These are phyloP conservation scores for Esox niger DNA, from an alignment of 2,113 vertebrate genomes.

Conservation along the genomic window DNA sequence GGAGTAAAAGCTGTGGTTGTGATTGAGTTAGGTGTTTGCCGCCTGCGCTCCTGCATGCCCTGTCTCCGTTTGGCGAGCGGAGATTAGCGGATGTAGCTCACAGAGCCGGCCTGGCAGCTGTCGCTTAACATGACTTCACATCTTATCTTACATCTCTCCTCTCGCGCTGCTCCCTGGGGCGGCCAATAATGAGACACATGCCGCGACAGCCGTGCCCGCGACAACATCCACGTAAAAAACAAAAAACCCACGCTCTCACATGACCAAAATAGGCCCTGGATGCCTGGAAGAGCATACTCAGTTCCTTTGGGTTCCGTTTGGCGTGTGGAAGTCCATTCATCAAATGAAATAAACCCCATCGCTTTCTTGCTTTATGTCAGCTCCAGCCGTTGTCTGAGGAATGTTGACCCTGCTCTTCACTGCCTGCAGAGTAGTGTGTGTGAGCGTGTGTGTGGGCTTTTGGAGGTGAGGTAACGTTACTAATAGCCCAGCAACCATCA, in stretches of 20 bases:
- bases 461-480: not conserved
- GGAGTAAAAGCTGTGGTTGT: constrained; percentile 17
- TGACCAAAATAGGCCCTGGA: constrained; percentile 1
- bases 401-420: not conserved
- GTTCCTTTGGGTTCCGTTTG: not conserved
- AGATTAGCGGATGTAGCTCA: constrained; percentile 16
- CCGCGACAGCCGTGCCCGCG: constrained; percentile 31
- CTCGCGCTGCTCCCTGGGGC: not conserved
- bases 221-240: constrained; percentile 10
- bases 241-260: no score
- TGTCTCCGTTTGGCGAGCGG: constrained; percentile 25
- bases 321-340: not conserved
- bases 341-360: not conserved
- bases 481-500: not conserved
- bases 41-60: not conserved
- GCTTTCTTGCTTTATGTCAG: not conserved
- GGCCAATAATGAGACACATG: constrained; percentile 16
- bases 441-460: no score
- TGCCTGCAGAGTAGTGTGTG: not conserved
- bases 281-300: no score
- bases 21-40: constrained; percentile 11
- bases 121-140: constrained; percentile 62
- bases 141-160: constrained; percentile 52
- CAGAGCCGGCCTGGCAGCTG: constrained; percentile 55
- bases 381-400: not conserved